These are phyloP conservation scores for Rhizoglyphus robini DNA, from an alignment of 1,140 invertebrate species.

Conservation along the genomic window DNA sequence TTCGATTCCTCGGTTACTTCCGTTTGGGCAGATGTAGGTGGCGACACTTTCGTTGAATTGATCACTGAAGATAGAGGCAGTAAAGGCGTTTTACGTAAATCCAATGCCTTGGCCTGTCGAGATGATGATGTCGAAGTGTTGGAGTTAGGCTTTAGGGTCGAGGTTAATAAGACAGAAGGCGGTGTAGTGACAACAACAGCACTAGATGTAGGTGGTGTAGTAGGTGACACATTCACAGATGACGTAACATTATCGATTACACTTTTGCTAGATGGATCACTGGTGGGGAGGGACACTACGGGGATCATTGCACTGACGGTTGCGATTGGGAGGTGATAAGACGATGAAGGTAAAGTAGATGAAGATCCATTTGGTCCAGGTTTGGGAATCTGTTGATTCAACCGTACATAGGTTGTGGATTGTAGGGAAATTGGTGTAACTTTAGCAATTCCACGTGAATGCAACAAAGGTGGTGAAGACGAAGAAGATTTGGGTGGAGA, in stretches of 20 bases:
- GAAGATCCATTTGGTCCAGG: not conserved
- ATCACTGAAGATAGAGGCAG: too few relatives aligned
- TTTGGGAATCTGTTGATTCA: not conserved
- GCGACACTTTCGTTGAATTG: not conserved
- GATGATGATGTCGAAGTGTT: not conserved
- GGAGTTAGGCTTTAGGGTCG: too few relatives aligned
- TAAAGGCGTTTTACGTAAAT: not conserved
- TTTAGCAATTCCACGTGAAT: not conserved
- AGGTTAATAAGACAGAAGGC: too few relatives aligned
- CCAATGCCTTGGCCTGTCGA: not conserved
- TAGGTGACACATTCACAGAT: not conserved
- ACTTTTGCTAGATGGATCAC: not conserved
- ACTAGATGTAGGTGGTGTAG: not conserved
- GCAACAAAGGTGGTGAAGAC: not conserved
- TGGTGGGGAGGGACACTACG: not conserved
- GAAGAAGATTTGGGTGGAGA: not conserved
- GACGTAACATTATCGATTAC: not conserved
- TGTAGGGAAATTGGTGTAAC: slow-evolving; percentile 1
- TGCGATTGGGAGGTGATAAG: not conserved
- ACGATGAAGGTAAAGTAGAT: not conserved
- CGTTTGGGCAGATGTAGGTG: not conserved
- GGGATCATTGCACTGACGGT: not conserved
- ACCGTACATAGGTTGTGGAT: not conserved
- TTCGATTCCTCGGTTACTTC: slow-evolving; percentile 32
- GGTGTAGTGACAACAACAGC: too few relatives aligned